phyloP scores from a whole-genome alignment of 2,113 vertebrate genomes.

The Acrocephalus arundinaceus region DNA sequence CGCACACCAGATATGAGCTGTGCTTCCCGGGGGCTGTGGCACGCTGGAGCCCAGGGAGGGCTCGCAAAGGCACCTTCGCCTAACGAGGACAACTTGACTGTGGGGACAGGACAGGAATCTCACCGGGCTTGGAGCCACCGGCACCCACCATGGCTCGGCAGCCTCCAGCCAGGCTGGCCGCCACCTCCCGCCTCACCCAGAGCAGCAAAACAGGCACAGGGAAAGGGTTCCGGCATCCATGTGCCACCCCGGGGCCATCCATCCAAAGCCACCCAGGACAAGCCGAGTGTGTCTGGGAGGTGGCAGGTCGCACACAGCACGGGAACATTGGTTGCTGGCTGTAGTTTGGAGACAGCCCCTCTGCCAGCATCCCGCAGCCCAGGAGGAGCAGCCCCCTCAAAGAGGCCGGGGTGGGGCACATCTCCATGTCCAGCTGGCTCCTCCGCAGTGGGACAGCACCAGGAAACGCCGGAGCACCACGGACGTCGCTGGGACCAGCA shows the following conservation, averaged over 20 bases:
- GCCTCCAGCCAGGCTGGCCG: not conserved
- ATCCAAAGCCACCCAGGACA: not conserved
- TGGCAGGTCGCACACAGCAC: fast-evolving
- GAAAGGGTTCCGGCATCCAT: not conserved
- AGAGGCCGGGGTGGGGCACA: fast-evolving
- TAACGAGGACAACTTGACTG: not conserved
- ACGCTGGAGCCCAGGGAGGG: not conserved
- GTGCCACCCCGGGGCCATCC: fast-evolving
- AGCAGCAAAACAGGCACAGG: fast-evolving
- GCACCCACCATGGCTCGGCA: fast-evolving
- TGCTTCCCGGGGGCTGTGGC: not conserved
- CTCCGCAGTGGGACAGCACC: fast-evolving
- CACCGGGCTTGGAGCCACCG: fast-evolving
- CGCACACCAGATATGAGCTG: not conserved
- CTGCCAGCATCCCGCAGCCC: not conserved
- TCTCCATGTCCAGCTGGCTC: fast-evolving
- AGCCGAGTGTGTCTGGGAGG: fast-evolving
- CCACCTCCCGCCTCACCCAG: not conserved
- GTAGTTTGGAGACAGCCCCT: not conserved
- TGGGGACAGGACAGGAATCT: not conserved
- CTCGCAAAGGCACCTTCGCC: slow-evolving; percentile 37
- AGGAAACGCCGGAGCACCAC: fast-evolving
- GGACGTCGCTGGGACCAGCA: not conserved
- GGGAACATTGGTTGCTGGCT: not conserved
- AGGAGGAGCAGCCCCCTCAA: not conserved